Percentiles rank a stretch among this genome's conserved stretches.
These are phyloP conservation scores for Agrochola circellaris DNA, from an alignment of 2,888 invertebrate genomes.

Conservation along the genomic window DNA sequence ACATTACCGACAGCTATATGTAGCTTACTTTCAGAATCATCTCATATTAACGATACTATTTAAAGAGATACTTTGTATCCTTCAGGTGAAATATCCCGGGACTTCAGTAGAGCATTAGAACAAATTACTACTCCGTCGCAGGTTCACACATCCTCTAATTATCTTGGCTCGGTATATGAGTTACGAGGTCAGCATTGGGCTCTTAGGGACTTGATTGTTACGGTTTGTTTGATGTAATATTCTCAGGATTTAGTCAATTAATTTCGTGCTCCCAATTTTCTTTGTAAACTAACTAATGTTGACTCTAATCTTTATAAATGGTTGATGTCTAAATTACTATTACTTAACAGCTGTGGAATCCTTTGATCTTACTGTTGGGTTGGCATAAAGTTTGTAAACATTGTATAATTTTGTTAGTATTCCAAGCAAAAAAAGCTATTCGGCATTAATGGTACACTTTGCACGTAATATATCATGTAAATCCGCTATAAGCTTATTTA, in stretches of 20 bases:
- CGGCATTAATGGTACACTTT: conserved; percentile 63
- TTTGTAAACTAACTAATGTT: not conserved
- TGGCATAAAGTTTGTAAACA: conserved; percentile 40
- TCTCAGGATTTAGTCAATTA: conserved; percentile 33
- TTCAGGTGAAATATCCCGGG: conserved; percentile 34
- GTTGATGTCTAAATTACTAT: conserved; percentile 12
- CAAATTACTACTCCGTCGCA: conserved; percentile 33
- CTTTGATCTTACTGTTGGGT: conserved; percentile 21
- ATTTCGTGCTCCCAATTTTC: conserved; percentile 20
- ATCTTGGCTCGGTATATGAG: conserved; percentile 55
- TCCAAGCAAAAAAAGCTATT: conserved; percentile 51
- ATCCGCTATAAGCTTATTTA: conserved; percentile 70
- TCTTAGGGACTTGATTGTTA: conserved; percentile 36
- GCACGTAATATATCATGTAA: conserved; percentile 68
- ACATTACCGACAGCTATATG: not conserved
- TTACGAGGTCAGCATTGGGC: conserved; percentile 36
- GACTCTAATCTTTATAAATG: conserved; percentile 23
- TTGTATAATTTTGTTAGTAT: conserved; percentile 22
- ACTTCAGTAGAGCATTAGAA: conserved; percentile 38
- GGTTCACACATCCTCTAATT: conserved; percentile 49
- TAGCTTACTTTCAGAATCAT: conserved; percentile 3
- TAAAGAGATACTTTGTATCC: not conserved
- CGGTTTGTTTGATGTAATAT: conserved; percentile 22
- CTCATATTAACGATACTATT: conserved; percentile 19
- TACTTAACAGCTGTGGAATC: not conserved